Base-by-base conservation (phyloP, 2,888 invertebrate species). In the Habrosyne pyritoides region DNA sequence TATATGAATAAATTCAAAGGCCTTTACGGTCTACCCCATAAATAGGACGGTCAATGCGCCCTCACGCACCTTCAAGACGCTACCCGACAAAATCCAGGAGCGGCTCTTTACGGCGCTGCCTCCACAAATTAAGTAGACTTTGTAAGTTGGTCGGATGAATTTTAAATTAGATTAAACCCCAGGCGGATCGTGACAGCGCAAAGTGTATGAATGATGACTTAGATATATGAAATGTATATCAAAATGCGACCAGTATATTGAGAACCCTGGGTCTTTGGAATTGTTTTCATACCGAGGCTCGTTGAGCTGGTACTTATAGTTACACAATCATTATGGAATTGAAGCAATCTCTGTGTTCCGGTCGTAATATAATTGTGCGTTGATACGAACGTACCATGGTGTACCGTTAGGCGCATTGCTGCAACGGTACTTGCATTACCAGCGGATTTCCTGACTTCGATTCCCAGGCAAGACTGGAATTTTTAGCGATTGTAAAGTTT, bases 171-270 rank as follows among this genome's bases (percentile, higher is more conserved):
- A 84, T 85, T 84, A 87, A 84, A 86, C 90, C 86, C 72, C 73
- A 67, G 82, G 88, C 84, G 75, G 82, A 79, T 88, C 91, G 91
- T 91, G 91, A 89, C 87, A 79, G 74, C 83, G 88, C 87, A 87
- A 86, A 88, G 86, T 84, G 84, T 87, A 88, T 89, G 89, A 90
- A 85, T 83, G 89, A 91, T 91, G 88, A 85, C 89, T 87, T 80
- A 67, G 69, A 73, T 70, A 66, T 66, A 69, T 59, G 60, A 61
- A 69, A 69, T 67, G 59, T 71, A 68, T 76, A 76, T 69, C 73
- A 71, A 69, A 70, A 51, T 47, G 54, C 36, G 55, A 57, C 83
- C 81, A 79, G 58, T 54, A 65, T 71, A 61, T 33, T 24, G 53
- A 57, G 83, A 74, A 12, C 79, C 53, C n/a, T 60, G 22, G 30